These are phyloP conservation scores for Spongilla lacustris DNA, from an alignment of 37 sponge, comb jelly and placozoan species.

Conservation along the genomic window DNA sequence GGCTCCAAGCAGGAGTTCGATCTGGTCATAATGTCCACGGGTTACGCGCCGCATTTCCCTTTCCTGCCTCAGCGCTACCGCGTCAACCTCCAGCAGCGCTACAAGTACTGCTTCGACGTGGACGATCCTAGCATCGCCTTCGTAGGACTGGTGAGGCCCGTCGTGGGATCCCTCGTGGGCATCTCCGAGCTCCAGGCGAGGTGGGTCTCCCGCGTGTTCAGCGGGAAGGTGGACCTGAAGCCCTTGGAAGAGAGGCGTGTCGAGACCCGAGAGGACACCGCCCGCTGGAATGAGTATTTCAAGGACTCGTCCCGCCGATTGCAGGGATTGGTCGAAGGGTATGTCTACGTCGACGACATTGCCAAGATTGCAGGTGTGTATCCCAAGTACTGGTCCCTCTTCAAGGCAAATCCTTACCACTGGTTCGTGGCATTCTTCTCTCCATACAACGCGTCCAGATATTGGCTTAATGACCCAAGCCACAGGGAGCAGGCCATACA, in stretches of 20 bases:
- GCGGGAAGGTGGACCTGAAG: conserved; percentile 46
- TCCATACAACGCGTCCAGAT: conserved; percentile 78
- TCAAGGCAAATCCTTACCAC: conserved; percentile 59
- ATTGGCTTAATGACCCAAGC: conserved; percentile 70
- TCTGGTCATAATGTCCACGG: conserved; percentile 75
- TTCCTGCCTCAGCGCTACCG: conserved; percentile 69
- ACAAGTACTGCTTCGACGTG: conserved; percentile 85
- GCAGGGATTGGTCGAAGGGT: conserved; percentile 76
- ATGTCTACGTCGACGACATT: conserved; percentile 80
- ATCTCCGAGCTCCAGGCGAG: conserved; percentile 88
- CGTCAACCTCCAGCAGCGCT: conserved; percentile 44
- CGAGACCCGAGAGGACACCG: conserved; percentile 40
- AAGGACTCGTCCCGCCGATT: conserved; percentile 46
- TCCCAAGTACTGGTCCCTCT: conserved; percentile 79
- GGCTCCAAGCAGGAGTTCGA: conserved; percentile 74
- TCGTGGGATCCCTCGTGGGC: conserved; percentile 76
- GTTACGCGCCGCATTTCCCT: conserved; percentile 59
- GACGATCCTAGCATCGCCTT: conserved; percentile 83
- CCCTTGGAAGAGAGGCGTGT: conserved; percentile 43
- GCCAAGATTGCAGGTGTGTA: conserved; percentile 74
- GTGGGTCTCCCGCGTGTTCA: conserved; percentile 81
- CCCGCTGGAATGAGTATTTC: conserved; percentile 67
- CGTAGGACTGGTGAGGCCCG: conserved; percentile 86
- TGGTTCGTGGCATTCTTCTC: conserved; percentile 72
- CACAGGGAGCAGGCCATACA: conserved; percentile 45